A percentile compares a stretch with the other conserved stretches of the same genome.
These are phyloP conservation scores for Doris montereyensis DNA, from an alignment of 2,888 invertebrate species.

Conservation along the genomic window DNA sequence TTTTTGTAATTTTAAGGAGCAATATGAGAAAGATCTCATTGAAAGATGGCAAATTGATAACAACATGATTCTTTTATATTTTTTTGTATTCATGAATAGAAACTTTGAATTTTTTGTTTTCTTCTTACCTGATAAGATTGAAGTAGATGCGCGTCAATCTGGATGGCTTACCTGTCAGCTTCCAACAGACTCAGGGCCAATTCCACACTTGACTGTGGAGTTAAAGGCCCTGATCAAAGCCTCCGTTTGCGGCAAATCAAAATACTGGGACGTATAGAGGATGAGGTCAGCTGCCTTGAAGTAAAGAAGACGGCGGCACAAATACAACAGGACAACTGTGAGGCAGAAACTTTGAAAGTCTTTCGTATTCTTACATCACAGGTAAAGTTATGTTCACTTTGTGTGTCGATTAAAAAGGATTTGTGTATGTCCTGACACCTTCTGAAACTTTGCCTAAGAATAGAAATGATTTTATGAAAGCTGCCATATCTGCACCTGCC, in stretches of 20 bases:
- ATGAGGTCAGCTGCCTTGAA: slow-evolving; percentile 73
- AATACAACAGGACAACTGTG: slow-evolving; percentile 89
- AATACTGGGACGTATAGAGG: slow-evolving; percentile 76
- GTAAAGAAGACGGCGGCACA: slow-evolving; percentile 74
- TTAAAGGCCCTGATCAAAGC: slow-evolving; percentile 93
- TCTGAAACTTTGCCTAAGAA: neutral
- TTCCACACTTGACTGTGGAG: slow-evolving; percentile 80
- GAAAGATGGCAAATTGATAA: too few relatives aligned
- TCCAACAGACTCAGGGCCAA: slow-evolving; percentile 65
- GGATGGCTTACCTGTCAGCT: slow-evolving; percentile 93
- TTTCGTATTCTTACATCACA: slow-evolving; percentile 93
- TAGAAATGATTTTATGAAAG: neutral
- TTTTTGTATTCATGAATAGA: too few relatives aligned
- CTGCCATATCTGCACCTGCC: neutral
- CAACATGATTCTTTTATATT: too few relatives aligned
- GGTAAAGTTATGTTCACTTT: slow-evolving; percentile 74
- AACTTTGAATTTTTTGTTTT: too few relatives aligned
- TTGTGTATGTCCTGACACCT: too few relatives aligned
- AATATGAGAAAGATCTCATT: too few relatives aligned
- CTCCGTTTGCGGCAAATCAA: slow-evolving; percentile 87
- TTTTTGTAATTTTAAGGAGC: too few relatives aligned
- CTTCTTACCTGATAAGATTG: slow-evolving; percentile 77
- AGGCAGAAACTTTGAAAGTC: slow-evolving; percentile 91
- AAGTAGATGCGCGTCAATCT: slow-evolving; percentile 87
- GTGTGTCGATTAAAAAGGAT: neutral